Evolutionary conservation across 2,888 invertebrate species (phyloP), one percentile per base, ranked within the genome.

Genomic region (Chrysotoxum bicinctum): DNA sequence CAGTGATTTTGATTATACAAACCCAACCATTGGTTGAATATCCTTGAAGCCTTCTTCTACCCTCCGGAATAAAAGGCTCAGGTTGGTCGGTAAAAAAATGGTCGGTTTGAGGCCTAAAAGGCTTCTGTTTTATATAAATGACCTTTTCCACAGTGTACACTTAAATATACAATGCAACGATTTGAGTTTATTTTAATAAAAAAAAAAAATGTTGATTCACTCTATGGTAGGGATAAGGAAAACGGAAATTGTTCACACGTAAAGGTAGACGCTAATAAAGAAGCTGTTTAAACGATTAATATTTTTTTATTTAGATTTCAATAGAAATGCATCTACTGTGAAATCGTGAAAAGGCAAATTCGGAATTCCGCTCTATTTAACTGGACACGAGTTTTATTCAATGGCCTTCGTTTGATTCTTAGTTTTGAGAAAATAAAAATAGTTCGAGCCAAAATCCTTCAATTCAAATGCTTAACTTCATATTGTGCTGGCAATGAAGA

Each of bases 1-100:
- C 85, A 81, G 73, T 85, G 85, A 85, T 85, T 85, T 66, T 81
- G 81, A 81, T 77, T 81, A 70, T 85, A 43, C 64, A 64, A 62
- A 64, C 30, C 64, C 64, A 32, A 64, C 45, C 64, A 62, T 32
- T 23, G 30, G 32, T 45, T 45, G 14, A 8, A 19, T 43, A 64
- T 64, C 45, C 64, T 64, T 64, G 64, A 45, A 14, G 64, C 64
- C 64, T 19, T 45, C 45, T 14, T 60, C 21, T 30, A 23, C 45
- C 64, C 30, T 19, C 45, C 30, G 26, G n/a, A 32, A 30, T 32
- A 30, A 12, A 43, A 56, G 19, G 14, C 16, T 10, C 26, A 43
- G 35, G 50, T 40, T 68, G 56, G 66, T 32, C 19, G 19, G 43
- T n/a, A 8, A 35, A 50, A 35, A 32, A 66, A n/a, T n/a, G 21